phyloP scores from a whole-genome alignment of 2,113 vertebrate species.

The Typhlomys cinereus region DNA sequence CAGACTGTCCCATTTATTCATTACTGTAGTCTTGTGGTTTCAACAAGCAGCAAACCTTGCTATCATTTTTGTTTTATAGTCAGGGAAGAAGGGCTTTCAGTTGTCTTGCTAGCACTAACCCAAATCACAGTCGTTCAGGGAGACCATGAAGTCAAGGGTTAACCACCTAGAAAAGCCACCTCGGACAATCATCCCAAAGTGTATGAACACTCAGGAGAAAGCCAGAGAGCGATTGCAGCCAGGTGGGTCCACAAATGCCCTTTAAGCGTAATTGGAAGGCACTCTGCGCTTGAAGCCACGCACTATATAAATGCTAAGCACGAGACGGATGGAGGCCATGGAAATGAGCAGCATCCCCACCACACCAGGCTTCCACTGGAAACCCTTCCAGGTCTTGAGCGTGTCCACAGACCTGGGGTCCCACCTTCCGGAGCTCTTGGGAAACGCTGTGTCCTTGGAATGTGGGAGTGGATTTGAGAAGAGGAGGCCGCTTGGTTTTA shows the following conservation, averaged over 20 bases:
- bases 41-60: not conserved
- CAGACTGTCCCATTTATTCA: not conserved
- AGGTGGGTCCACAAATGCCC: not conserved
- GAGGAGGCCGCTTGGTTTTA: not conserved
- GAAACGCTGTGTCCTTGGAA: not conserved
- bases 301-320: not conserved
- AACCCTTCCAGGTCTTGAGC: not conserved
- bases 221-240: not conserved
- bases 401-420: too few species aligned
- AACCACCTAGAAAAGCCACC: not conserved
- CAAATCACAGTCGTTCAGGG: not conserved
- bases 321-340: not conserved
- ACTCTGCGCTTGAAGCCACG: not conserved
- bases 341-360: not conserved
- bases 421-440: not conserved
- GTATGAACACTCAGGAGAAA: constrained; percentile 21
- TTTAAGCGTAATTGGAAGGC: not conserved
- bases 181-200: not conserved
- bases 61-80: not conserved
- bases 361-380: not conserved
- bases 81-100: not conserved
- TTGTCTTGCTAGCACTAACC: not conserved
- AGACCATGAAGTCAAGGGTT: not conserved
- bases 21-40: not conserved
- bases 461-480: not conserved